A percentile compares a stretch with the other conserved stretches of the same genome.
phyloP scores from a whole-genome alignment of 1,140 invertebrate species.

The Orussus abietinus region DNA sequence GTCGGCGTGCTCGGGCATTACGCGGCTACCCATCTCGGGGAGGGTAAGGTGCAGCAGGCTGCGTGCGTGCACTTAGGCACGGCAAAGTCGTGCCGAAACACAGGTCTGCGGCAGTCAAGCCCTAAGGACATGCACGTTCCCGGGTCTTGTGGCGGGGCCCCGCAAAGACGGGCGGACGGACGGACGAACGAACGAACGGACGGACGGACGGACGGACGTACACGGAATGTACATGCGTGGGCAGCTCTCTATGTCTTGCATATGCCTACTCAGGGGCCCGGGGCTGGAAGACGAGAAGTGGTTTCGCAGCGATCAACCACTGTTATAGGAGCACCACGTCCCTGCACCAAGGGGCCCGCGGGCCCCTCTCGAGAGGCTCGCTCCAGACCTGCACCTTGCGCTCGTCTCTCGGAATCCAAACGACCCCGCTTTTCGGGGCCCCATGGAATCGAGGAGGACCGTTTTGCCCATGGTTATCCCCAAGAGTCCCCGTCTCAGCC shows the following conservation, averaged over 20 bases:
- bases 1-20: too few species aligned
- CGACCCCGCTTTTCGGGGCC: too few species aligned
- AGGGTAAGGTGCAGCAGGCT: too few species aligned
- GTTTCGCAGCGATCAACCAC: slow-evolving; percentile 37
- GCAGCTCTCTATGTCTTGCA: slow-evolving; percentile 19
- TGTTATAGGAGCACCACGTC: slow-evolving; percentile 26
- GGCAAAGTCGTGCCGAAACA: too few species aligned
- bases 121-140: too few species aligned
- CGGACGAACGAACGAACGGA: slow-evolving; percentile 2
- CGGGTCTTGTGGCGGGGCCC: neutral
- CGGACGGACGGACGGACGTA: neutral
- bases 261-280: slow-evolving; percentile 18
- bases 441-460: neutral
- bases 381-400: slow-evolving; percentile 7
- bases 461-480: neutral
- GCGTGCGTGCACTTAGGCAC: too few species aligned
- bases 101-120: too few species aligned
- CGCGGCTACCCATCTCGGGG: too few species aligned
- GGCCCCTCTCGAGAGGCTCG: neutral
- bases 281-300: slow-evolving; percentile 43
- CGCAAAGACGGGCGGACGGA: neutral
- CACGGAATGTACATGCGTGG: slow-evolving; percentile 41
- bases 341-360: neutral
- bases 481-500: slow-evolving; percentile 2
- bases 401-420: slow-evolving; percentile 10